These are phyloP conservation scores for Drosophila lacicola DNA, from an alignment of 2,888 invertebrate species.

Conservation along the genomic window DNA sequence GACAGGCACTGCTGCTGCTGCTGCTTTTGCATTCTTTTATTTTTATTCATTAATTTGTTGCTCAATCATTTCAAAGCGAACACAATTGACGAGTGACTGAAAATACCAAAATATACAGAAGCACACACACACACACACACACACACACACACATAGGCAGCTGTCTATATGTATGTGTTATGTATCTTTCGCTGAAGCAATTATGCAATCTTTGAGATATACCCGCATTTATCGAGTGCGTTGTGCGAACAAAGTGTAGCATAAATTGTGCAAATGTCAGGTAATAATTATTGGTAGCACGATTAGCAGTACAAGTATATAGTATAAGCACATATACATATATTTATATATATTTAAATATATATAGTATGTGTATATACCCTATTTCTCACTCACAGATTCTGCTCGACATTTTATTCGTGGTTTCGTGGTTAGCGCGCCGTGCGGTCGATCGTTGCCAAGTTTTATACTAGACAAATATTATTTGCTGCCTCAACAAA, in stretches of 20 bases:
- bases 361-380: slow-evolving; percentile 4
- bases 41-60: slow-evolving; percentile 3
- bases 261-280: slow-evolving; percentile 46
- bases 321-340: slow-evolving; percentile 17
- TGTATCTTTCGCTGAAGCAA: slow-evolving; percentile 60
- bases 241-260: slow-evolving; percentile 24
- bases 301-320: slow-evolving; percentile 33
- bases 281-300: slow-evolving; percentile 62
- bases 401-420: slow-evolving; percentile 71
- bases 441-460: slow-evolving; percentile 67
- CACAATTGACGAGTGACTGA: slow-evolving; percentile 50
- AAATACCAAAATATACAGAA: slow-evolving; percentile 59
- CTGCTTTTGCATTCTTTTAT: neutral
- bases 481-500: slow-evolving; percentile 53
- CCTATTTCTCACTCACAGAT: slow-evolving; percentile 60
- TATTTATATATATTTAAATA: slow-evolving; percentile 10
- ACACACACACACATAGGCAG: slow-evolving; percentile 15
- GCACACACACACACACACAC: slow-evolving; percentile 20
- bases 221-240: slow-evolving; percentile 8
- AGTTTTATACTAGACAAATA: slow-evolving; percentile 76
- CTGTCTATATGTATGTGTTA: slow-evolving; percentile 37
- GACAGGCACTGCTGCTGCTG: neutral
- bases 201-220: slow-evolving; percentile 73
- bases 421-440: slow-evolving; percentile 49
- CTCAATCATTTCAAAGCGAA: slow-evolving; percentile 29